A percentile compares a stretch with the other conserved stretches of the same genome.
Evolutionary conservation across 2,797 vertebrate species (phyloP).

Genomic region (Otolemur crassicaudatus): DNA sequence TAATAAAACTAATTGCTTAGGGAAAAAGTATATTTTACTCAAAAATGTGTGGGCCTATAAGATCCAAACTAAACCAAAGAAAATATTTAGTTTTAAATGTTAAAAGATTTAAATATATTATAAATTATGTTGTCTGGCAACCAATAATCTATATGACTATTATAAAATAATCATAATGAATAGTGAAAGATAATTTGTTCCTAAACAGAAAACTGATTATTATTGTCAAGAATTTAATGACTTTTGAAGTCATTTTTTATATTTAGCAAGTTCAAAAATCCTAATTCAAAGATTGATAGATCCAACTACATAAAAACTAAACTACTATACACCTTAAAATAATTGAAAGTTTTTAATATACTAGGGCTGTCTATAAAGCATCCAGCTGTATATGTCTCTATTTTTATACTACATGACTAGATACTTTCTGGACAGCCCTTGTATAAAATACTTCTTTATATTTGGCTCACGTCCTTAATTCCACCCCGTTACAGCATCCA

Average conservation of each 20-base stretch:
- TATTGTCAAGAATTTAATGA: not conserved
- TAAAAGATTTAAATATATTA: not conserved
- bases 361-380: no score
- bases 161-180: not conserved
- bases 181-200: not conserved
- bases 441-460: not conserved
- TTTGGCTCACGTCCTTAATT: not conserved
- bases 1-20: not conserved
- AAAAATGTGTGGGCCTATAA: not conserved
- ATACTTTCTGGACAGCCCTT: no score
- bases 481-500: not conserved
- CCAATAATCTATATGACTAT: not conserved
- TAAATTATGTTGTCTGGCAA: not conserved
- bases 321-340: not conserved
- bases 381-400: no score
- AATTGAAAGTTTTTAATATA: not conserved
- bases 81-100: not conserved
- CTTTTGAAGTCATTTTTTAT: not conserved
- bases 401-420: no score
- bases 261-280: not conserved
- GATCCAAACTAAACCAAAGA: not conserved
- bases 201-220: not conserved
- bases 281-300: not conserved
- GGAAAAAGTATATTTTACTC: not conserved
- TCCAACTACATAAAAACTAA: not conserved